Evolutionary conservation across 2,888 invertebrate species (phyloP).

Genomic region (Drosophila fungiperda): DNA sequence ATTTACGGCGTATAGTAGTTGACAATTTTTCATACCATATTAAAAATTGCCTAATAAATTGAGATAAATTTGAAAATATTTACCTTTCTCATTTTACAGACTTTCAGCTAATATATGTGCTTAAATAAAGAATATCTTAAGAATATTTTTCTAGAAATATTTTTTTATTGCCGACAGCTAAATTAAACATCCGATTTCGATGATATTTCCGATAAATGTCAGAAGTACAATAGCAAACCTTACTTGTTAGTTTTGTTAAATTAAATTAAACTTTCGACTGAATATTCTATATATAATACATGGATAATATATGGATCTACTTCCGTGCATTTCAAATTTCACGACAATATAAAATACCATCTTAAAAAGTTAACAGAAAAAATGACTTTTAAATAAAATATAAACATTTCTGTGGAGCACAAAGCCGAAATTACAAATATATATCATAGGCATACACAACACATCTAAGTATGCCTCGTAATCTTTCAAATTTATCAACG

Average conservation of each 20-base stretch:
- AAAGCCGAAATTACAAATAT: background rate
- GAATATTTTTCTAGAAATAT: too few relatives aligned
- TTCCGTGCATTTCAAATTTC: background rate
- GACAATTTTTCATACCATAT: background rate
- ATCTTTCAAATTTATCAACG: conserved; percentile 20
- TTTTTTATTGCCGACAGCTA: background rate
- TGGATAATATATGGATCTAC: background rate
- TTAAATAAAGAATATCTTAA: background rate
- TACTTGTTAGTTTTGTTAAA: background rate
- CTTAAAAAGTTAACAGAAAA: background rate
- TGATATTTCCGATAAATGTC: background rate
- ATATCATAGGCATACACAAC: background rate
- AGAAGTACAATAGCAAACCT: background rate
- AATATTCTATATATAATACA: background rate
- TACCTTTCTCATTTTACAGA: background rate
- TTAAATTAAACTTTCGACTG: background rate
- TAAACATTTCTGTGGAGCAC: background rate
- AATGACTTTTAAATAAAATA: background rate
- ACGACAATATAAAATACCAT: background rate
- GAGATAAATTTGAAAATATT: background rate
- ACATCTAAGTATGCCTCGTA: background rate
- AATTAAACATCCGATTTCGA: background rate
- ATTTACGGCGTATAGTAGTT: background rate
- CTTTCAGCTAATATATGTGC: background rate
- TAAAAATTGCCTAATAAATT: background rate